Conservation (phyloP, 2,888 invertebrate species). For the Falcaria lacertinaria region DNA sequence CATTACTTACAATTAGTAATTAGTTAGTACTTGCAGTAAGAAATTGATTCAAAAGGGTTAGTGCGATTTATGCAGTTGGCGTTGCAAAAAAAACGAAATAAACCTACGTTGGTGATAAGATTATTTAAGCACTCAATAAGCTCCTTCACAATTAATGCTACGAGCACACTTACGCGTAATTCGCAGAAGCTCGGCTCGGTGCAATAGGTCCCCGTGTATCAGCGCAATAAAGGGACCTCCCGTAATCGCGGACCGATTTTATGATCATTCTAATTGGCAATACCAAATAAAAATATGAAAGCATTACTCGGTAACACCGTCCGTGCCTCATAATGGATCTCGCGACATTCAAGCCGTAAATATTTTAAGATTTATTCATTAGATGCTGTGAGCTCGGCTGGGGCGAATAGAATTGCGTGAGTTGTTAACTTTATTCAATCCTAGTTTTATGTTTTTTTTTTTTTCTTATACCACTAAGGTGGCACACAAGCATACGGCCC, state of each 20-base stretch:
- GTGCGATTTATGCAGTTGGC: no score
- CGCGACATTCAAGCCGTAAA: conserved; percentile 28
- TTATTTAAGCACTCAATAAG: not conserved
- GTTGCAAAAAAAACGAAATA: no score
- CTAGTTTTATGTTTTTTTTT: no score
- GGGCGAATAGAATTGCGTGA: conserved; percentile 17
- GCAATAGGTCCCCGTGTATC: conserved; percentile 24
- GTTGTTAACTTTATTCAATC: conserved; percentile 15
- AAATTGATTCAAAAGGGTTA: no score
- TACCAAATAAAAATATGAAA: conserved; percentile 60
- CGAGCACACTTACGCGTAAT: not conserved
- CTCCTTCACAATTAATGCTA: not conserved
- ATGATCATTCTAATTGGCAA: conserved; percentile 66
- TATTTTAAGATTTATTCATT: conserved; percentile 13
- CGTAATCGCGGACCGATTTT: conserved; percentile 52
- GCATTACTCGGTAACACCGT: conserved; percentile 32
- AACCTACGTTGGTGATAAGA: not conserved
- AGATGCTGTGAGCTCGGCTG: conserved; percentile 13
- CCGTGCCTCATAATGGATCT: conserved; percentile 33
- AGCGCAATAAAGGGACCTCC: conserved; percentile 44
- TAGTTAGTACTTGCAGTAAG: no score
- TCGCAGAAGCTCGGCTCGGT: conserved; percentile 15
- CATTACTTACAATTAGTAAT: no score
- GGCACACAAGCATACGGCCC: no score
- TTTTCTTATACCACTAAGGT: no score